Evolutionary conservation across 1,140 invertebrate genomes (phyloP), one percentile per base, ranked within the genome.

Genomic region (Drosophila obscura): DNA sequence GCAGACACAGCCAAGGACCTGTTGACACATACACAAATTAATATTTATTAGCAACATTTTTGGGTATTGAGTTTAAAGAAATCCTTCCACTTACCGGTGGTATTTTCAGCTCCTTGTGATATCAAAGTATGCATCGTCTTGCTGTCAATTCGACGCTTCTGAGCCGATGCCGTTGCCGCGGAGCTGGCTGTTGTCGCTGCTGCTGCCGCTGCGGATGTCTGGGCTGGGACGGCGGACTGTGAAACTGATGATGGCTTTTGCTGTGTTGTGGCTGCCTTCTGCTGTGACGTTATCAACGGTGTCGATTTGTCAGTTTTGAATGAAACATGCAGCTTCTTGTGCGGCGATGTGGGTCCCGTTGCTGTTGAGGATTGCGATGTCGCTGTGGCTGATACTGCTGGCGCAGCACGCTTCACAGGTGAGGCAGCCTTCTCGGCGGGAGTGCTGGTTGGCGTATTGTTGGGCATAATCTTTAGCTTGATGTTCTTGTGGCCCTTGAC

Each of bases 401-500:
- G 76, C 0, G 80, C 65, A 26, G 49, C 55, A 0, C 80, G 74
- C 15, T 83, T 83, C 5, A 52, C 26, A 16, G 74, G 4, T n/a
- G 61, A 41, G 5, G 72, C 1, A 8, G 62, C 24, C 45, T 58
- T 71, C 6, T 71, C 67, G 7, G 72, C 52, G 8, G 68, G 43
- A 15, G 43, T 6, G 5, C 61, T 51, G 7, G 71, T 11, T 31
- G 61, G 46, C 7, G 61, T 6, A 5, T 80, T 80, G 48, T 94
- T 94, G 57, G 94, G 94, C 92, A 97, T 94, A 59, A 97, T 97
- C 92, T 97, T 97, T 35, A 97, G 91, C 88, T 96, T 95, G 35
- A 97, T 97, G 89, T 97, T 97, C 91, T 96, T 97, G 75, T 96
- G 96, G 72, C 95, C 95, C 89, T 96, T 96, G 0, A 97, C 95